A percentile compares a stretch with the other conserved stretches of the same genome.
These are phyloP conservation scores for Drosophila murphyi DNA, from an alignment of 1,140 invertebrate species.

Conservation along the genomic window DNA sequence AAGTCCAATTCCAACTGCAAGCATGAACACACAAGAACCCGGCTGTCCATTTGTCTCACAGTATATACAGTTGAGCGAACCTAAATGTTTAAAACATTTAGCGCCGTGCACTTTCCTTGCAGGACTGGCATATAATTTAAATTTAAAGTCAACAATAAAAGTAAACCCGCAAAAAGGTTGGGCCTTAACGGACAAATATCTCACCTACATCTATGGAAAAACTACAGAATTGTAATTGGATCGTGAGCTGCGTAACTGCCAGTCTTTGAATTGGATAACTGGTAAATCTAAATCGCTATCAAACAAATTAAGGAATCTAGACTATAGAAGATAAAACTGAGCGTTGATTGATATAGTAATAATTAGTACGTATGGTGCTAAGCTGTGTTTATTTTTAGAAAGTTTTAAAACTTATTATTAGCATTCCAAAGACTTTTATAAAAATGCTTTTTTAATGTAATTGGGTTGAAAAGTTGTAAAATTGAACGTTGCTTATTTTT, in stretches of 20 bases:
- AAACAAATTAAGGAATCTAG: too few relatives aligned
- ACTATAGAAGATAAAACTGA: too few relatives aligned
- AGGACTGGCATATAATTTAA: constrained; percentile 75
- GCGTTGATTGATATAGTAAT: too few relatives aligned
- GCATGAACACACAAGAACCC: constrained; percentile 16
- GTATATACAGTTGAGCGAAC: constrained; percentile 41
- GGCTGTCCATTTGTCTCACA: constrained; percentile 12
- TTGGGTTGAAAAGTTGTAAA: not conserved
- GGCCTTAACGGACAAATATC: not conserved
- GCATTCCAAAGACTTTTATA: too few relatives aligned
- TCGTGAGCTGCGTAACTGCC: too few relatives aligned
- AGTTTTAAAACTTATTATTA: too few relatives aligned
- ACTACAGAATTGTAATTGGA: too few relatives aligned
- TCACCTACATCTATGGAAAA: constrained; percentile 15
- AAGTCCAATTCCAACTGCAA: constrained; percentile 23
- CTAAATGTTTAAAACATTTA: constrained; percentile 77
- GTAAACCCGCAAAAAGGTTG: constrained; percentile 17
- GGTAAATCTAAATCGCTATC: too few relatives aligned
- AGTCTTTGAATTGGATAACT: too few relatives aligned
- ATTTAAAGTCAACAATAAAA: constrained; percentile 76
- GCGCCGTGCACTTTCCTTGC: constrained; percentile 74
- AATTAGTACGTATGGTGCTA: too few relatives aligned
- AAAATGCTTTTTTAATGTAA: too few relatives aligned
- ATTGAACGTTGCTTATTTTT: not conserved
- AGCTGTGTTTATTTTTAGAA: too few relatives aligned